Base-by-base conservation (phyloP, 1,140 invertebrate genomes). In the Cyrtorhinus lividipennis region DNA sequence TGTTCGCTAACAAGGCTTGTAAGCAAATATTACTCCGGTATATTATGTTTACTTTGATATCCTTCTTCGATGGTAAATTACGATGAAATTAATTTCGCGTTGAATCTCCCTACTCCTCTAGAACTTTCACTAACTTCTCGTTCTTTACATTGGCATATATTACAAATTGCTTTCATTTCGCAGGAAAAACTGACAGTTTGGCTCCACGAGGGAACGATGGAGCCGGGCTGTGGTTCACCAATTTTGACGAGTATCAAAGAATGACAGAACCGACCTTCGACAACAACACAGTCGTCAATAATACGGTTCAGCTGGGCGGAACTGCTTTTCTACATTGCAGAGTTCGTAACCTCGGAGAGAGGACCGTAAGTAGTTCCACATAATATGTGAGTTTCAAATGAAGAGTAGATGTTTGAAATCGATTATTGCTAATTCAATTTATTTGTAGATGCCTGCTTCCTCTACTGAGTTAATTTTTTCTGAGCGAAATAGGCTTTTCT, bases 251-350 rank as follows among this genome's bases (percentile, higher is more conserved):
- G 62, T 72, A 70, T 62, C 71, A 71, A 62, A 66, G 66, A 38
- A 64, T 71, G 2, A 69, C 65, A 0, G 70, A 70, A 46, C 68
- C 68, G 22, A 65, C 68, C 22, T 67, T 69, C 67, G 79, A 83
- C 70, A 85, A 86, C 73, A 84, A 84, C 67, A 85, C 83, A 15
- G 78, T 83, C 30, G 81, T 79, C 64, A 90, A 90, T 71, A 80
- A 89, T 58, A 90, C 87, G 2, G 87, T 88, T 10, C 88, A 90
- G 70, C 75, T 90, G 20, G 88, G 88, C 18, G 86, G 85, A 59
- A 87, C 86, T 0, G 88, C 88, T 23, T 90, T 88, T 72, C 78
- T 91, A n/a, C 84, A 89, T 73, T 92, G 89, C 73, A 78, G 81
- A 71, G 83, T 86, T 64, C 77, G 83, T 62, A 83, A 82, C 73